phyloP scores from a whole-genome alignment of 1,140 invertebrate genomes.

The Drosophila guanche region DNA sequence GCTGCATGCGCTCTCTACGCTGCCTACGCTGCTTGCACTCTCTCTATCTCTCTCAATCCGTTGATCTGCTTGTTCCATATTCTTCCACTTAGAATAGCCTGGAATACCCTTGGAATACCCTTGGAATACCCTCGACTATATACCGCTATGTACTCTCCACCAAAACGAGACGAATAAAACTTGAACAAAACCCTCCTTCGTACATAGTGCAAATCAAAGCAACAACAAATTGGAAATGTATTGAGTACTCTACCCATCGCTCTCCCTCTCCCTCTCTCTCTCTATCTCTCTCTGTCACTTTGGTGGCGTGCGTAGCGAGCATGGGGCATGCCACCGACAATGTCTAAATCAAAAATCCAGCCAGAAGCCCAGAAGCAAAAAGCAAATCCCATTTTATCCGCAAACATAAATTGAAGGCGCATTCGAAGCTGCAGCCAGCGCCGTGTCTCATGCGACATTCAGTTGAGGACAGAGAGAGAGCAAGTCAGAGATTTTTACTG shows the following conservation, averaged over 20 bases:
- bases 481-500: constrained; percentile 28
- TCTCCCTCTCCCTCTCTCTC: no score
- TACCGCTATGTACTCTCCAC: no score
- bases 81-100: no score
- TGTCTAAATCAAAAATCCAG: constrained; percentile 66
- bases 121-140: no score
- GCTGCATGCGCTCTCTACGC: no score
- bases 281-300: no score
- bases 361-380: constrained; percentile 59
- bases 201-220: constrained; percentile 73
- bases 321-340: constrained; percentile 47
- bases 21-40: no score
- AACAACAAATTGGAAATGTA: constrained; percentile 78
- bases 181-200: neutral
- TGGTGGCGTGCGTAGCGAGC: constrained; percentile 41
- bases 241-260: constrained; percentile 39
- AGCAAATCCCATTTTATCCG: constrained; percentile 81
- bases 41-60: no score
- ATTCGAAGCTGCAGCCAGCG: constrained; percentile 70
- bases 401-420: constrained; percentile 80
- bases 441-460: constrained; percentile 63
- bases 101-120: no score
- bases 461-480: neutral
- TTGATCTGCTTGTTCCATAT: no score
- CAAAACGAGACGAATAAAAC: neutral